Evolutionary conservation across 1,140 invertebrate species (phyloP), one percentile per base, ranked within the genome.

Genomic region (Plutomurus gul): DNA sequence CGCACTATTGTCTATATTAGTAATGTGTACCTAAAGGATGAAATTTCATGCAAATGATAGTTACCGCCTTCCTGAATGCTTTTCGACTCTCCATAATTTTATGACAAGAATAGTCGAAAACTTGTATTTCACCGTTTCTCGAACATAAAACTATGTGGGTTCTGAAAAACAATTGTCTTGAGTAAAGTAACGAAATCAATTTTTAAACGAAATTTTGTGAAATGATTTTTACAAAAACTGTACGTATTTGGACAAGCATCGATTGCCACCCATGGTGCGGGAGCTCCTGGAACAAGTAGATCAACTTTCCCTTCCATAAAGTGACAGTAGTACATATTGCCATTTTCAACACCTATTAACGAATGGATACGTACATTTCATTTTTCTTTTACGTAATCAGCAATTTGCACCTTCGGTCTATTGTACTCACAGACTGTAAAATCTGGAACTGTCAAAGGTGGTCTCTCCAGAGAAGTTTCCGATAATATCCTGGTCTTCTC

Each of bases 261-360:
- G n/a, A 79, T 49, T 10, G 75, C 76, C 25, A 79, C 75, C 56
- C 80, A 75, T 37, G 22, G 20, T 16, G 74, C 78, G 20, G 78
- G 78, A 20, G 80, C 51, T 18, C 78, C 79, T 40, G 39, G 49
- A 25, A 83, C 74, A 8, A 83, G 33, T 4, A 47, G 18, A 39
- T 83, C 82, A 10, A 74, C 30, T 40, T 73, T 60, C 13, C 49
- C 72, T 30, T 82, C 78, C 18, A 43, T 79, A 11, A 83, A 71
- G 37, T 83, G 82, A 46, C 51, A 82, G 30, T 83, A 83, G 33
- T 80, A 80, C 18, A 82, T 37, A 36, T 75, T 49, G 1, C 82
- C 82, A 33, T 33, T 47, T 22, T 56, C 73, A 10, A 43, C 65
- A 18, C 70, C 82, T 83, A 22, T 8, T 30, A 33, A 78, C 40